Percentiles rank a stretch among this genome's conserved stretches.
Evolutionary conservation across 2,888 invertebrate genomes (phyloP).

Genomic region (Erebia palarica): DNA sequence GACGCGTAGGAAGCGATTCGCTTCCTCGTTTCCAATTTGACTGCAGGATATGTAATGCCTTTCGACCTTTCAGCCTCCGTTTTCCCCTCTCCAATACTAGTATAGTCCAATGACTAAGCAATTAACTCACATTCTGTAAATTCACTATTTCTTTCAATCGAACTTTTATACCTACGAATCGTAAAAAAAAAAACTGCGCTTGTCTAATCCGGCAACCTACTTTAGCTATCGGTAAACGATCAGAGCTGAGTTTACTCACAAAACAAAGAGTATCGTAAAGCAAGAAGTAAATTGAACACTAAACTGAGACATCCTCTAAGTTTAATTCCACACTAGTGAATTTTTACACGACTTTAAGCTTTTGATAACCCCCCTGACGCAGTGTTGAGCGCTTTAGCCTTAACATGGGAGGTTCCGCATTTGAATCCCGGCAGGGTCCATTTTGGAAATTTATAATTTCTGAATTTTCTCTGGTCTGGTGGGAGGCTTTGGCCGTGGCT

Average conservation of each 20-base stretch:
- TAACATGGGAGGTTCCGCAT: too few species aligned
- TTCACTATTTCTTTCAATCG: neutral
- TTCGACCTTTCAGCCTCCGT: too few species aligned
- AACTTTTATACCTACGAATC: neutral
- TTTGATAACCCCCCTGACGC: too few species aligned
- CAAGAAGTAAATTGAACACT: slow-evolving; percentile 59
- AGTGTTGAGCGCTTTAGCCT: too few species aligned
- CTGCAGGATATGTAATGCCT: too few species aligned
- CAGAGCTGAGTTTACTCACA: slow-evolving; percentile 46
- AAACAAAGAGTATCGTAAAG: slow-evolving; percentile 64
- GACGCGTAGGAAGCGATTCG: too few species aligned
- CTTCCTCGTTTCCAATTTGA: too few species aligned
- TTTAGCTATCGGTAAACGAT: slow-evolving; percentile 43
- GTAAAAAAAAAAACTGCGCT: neutral
- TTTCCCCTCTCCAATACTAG: too few species aligned
- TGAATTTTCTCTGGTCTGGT: too few species aligned
- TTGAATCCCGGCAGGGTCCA: too few species aligned
- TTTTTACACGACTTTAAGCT: neutral
- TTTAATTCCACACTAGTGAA: neutral
- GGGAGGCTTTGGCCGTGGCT: too few species aligned
- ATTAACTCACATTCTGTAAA: neutral
- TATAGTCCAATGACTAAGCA: neutral
- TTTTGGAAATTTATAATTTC: too few species aligned
- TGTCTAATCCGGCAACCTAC: slow-evolving; percentile 28
- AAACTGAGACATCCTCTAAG: slow-evolving; percentile 45